Base-by-base conservation (phyloP, 2,113 vertebrate genomes). In the Prunella fulvescens region DNA sequence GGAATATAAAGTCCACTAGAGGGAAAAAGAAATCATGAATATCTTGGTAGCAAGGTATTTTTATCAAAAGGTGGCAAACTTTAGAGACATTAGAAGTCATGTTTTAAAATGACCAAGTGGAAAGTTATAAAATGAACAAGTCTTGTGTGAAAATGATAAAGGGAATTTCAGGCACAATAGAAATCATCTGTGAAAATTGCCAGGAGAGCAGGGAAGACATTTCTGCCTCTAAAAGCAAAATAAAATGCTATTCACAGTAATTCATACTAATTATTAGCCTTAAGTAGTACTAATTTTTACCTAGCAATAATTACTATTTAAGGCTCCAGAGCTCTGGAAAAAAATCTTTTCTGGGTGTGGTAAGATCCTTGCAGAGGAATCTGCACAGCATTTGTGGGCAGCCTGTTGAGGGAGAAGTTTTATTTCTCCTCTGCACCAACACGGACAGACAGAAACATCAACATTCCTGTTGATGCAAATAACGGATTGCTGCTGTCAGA, bases 361-460 rank as follows among this genome's bases (percentile, higher is more conserved):
- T 6, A 7, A 88, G 51, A 65, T 82, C 50, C 74, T 65, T 24
- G 81, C 74, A 40, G 82, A 70, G 71, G 56, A 60, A 90, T 74
- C 53, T 90, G 29, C 53, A 47, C 6, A 13, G 39, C 1, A 2
- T 82, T 81, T 31, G 66, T 65, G 70, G 73, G 71, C 77, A 95
- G 86, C 77, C 84, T 85, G 70, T 65, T 80, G 88, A 93, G 76
- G 80, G 61, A 86, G 65, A 93, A 88, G 90, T 96, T 96, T 92
- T 65, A 88, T 90, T 92, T 74, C 76, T 92, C n/a, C 48, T 39
- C 80, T 20, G 5, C 71, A 79, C 67, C 82, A 26, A 4, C 48
- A 61, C 0, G 0, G 51, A 81, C 60, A 88, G 76, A 40, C 80
- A 71, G 12, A 95, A 95, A 88, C 81, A 88, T 48, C 90, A 9